Base-by-base conservation (phyloP, 2,113 vertebrate species). In the Menidia beryllina region DNA sequence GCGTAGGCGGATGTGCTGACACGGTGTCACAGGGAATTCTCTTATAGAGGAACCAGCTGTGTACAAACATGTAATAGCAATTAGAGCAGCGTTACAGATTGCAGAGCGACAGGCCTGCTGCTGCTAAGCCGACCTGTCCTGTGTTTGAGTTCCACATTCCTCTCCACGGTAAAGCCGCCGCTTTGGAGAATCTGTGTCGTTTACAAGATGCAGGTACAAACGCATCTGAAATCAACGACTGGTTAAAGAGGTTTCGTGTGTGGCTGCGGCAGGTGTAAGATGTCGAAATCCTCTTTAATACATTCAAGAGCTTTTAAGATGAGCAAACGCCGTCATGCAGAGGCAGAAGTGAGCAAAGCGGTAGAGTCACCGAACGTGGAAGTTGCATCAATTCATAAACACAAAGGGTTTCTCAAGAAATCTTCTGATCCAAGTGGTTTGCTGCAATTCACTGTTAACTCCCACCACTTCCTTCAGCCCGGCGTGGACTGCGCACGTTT, bases 21-120 rank as follows among this genome's bases (percentile, higher is more conserved):
- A 86, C 45, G 59, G 81, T 73, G 79, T 87, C 82, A 77, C 61
- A 55, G 83, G 80, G 88, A 84, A 85, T 84, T 84, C 69, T 86
- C 84, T 89, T 87, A 92, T 92, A 84, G 89, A 79, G 75, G 86
- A 93, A 93, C 90, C 92, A 92, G 86, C 90, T 92, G 91, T 84
- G 79, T 81, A 87, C 82, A 87, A 91, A 90, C 89, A 91, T 92
- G 91, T 72, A 89, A 91, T 91, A 91, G 86, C 73, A 84, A 90
- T 93, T 87, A 90, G 79, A 76, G 76, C 13, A 1, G 56, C 3
- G 27, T 55, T 75, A 81, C 72, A 68, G 68, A 69, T 55, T 48
- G 56, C 68, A 65, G 63, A 68, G 74, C 47, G 68, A 82, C 62
- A 20, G 47, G 65, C 65, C 53, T 27, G 69, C 75, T 72, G 64